Base-by-base conservation (phyloP, 2,888 invertebrate genomes). In the Suillia variegata region DNA sequence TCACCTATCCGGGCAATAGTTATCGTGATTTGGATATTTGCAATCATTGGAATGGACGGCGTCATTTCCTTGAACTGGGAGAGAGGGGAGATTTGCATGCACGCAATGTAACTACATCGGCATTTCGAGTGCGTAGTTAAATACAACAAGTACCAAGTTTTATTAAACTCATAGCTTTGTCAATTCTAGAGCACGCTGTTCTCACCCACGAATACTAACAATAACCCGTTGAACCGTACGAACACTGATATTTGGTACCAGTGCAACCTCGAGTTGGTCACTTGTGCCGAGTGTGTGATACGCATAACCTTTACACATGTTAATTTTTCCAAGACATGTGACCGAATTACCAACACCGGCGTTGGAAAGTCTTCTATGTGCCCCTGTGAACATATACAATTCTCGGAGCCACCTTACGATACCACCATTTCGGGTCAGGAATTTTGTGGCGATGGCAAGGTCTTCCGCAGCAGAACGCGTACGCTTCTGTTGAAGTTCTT, bases 261-360 rank as follows among this genome's bases (percentile, higher is more conserved):
- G 67, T 89, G 89, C 73, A 85, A 85, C 64, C 79, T 89, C 56
- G 89, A 89, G 76, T 81, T 90, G 64, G 85, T 89, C 45, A 88
- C 89, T 2, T 90, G 90, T 73, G 87, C 90, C 1, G 88, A 88
- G 17, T 90, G 90, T 73, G 84, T 89, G 53, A 85, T 81, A 17
- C 76, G 81, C 20, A 77, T 81, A 22, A 80, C 80, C 15, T 80
- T 81, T 31, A 79, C 77, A 1, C 75, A 76, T 56, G 71, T 78
- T 10, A 80, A 82, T 59, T 81, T 82, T 64, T 79, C 80, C 1
- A 81, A 77, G 59, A 77, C 67, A 21, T 81, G 82, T 62, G 71
- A 73, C 45, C 71, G 70, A 51, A 62, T 73, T 17, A 71, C 73
- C 31, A 79, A 73, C 31, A 71, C 70, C 5, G 75, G 73, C 31